Conservation (phyloP, 1,140 invertebrate genomes). For the Drosophila mojavensis region DNA sequence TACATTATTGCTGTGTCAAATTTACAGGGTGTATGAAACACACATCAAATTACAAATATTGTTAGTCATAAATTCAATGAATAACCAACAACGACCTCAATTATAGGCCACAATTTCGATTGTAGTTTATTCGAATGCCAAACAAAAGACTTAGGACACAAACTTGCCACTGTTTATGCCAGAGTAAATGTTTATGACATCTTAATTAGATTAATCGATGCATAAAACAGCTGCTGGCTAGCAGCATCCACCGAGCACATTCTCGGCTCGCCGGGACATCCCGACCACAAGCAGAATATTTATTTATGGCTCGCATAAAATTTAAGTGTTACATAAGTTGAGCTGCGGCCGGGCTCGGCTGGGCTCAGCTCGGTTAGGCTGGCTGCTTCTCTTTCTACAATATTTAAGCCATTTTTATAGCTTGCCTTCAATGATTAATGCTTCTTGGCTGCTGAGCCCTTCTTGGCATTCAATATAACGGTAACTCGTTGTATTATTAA, state of each 20-base stretch:
- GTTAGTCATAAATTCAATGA: conserved; percentile 6
- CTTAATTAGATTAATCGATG: conserved; percentile 81
- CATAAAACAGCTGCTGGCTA: conserved; percentile 58
- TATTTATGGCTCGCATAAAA: conserved; percentile 78
- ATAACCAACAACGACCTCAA: conserved; percentile 31
- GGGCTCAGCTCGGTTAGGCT: background rate
- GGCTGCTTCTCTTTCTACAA: background rate
- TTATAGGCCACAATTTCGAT: conserved; percentile 6
- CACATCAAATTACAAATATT: conserved; percentile 2
- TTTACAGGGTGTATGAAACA: background rate
- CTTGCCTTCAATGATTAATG: conserved; percentile 73
- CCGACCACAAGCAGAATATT: conserved; percentile 49
- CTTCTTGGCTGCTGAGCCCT: conserved; percentile 53
- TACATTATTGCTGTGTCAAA: no score
- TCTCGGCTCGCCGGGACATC: conserved; percentile 1
- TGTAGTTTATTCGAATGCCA: conserved; percentile 5
- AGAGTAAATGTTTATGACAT: conserved; percentile 65
- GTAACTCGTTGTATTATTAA: conserved; percentile 73
- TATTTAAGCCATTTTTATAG: conserved; percentile 58
- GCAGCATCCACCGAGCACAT: background rate
- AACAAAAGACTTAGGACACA: conserved; percentile 58
- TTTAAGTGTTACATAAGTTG: conserved; percentile 79
- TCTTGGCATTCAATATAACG: conserved; percentile 60
- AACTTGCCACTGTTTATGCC: conserved; percentile 50
- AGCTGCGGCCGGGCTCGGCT: background rate